Conservation (phyloP, 2,113 vertebrate genomes). For the Lepisosteus osseus region DNA sequence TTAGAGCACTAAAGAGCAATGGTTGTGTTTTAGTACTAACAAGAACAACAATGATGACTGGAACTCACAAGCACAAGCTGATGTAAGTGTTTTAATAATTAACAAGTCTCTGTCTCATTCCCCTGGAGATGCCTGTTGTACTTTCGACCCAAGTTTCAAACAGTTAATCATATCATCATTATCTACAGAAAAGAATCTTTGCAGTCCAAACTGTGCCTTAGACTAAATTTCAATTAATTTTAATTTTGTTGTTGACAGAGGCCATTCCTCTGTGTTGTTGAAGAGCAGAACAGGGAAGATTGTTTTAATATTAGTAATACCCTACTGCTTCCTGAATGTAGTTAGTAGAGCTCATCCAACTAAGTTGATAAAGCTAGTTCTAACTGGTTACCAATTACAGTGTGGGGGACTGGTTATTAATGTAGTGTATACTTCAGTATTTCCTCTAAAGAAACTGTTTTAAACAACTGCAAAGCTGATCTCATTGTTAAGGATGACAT, state of each 20-base stretch:
- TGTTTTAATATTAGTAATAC: neutral
- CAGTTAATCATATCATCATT: constrained; percentile 70
- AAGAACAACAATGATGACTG: constrained; percentile 78
- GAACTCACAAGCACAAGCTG: constrained; percentile 71
- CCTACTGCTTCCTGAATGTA: constrained; percentile 55
- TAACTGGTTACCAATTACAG: constrained; percentile 63
- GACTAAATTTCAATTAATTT: constrained; percentile 49
- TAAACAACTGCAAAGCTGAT: constrained; percentile 68
- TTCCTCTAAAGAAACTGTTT: constrained; percentile 63
- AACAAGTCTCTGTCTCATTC: constrained; percentile 74
- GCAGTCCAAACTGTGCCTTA: constrained; percentile 44
- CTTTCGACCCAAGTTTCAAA: constrained; percentile 74
- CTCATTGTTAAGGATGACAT: constrained; percentile 47
- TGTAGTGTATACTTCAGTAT: constrained; percentile 64
- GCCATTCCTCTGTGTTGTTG: constrained; percentile 36
- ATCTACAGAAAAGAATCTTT: constrained; percentile 60
- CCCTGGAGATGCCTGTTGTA: constrained; percentile 64
- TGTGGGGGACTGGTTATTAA: constrained; percentile 70
- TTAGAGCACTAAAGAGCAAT: constrained; percentile 74
- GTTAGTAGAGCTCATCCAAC: constrained; percentile 80
- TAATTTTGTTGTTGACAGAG: constrained; percentile 35
- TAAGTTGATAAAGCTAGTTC: constrained; percentile 78
- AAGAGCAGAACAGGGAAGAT: neutral
- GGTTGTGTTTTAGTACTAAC: constrained; percentile 75
- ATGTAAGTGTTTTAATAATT: constrained; percentile 79